Evolutionary conservation across 2,888 invertebrate genomes (phyloP).

Genomic region (Andrena camellia): DNA sequence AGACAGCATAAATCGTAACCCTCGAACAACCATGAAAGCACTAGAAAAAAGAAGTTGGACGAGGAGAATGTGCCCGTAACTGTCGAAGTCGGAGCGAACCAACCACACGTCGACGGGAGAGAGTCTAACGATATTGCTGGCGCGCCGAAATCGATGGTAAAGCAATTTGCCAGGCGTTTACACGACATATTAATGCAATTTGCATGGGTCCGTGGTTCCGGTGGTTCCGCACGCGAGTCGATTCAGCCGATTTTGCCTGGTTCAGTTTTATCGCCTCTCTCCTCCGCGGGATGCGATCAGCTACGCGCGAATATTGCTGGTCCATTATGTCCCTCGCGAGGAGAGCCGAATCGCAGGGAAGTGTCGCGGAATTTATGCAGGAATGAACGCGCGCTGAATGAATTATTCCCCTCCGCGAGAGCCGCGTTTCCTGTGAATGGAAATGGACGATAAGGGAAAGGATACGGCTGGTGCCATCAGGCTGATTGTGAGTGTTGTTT

Average conservation of each 20-base stretch:
- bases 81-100: slow-evolving; percentile 15
- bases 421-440: background rate
- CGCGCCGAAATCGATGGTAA: slow-evolving; percentile 77
- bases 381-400: background rate
- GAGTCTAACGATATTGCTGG: slow-evolving; percentile 61
- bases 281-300: slow-evolving; percentile 2
- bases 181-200: slow-evolving; percentile 81
- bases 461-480: too few species aligned
- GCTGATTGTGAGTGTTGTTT: too few species aligned
- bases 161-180: slow-evolving; percentile 80
- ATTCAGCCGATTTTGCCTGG: slow-evolving; percentile 67
- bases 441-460: too few species aligned
- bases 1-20: too few species aligned
- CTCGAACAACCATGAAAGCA: too few species aligned
- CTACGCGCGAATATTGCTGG: slow-evolving; percentile 4
- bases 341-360: background rate
- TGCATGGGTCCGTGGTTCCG: slow-evolving; percentile 71
- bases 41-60: background rate
- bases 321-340: slow-evolving; percentile 31
- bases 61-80: background rate
- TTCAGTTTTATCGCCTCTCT: slow-evolving; percentile 64
- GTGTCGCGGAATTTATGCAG: slow-evolving; percentile 23
- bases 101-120: slow-evolving; percentile 44
- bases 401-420: background rate
- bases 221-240: slow-evolving; percentile 57